A percentile compares a stretch with the other conserved stretches of the same genome.
Conservation (phyloP, 2,113 vertebrate species). For the Microcebus griseorufus region DNA sequence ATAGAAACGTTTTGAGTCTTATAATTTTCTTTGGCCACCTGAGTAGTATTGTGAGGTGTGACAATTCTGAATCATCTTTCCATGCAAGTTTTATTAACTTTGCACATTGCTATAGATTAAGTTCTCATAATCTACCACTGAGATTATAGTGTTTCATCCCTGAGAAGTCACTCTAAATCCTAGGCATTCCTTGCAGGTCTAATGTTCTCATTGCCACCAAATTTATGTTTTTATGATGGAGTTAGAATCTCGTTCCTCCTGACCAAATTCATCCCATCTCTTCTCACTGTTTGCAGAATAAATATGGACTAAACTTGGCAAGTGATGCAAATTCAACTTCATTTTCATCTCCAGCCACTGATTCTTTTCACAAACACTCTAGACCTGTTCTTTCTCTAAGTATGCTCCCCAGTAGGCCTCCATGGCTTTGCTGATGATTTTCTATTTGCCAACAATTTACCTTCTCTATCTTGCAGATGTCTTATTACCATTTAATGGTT, state of each 20-base stretch:
- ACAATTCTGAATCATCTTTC: background rate
- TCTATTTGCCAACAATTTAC: background rate
- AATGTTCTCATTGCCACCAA: background rate
- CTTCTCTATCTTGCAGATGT: background rate
- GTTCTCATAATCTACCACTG: background rate
- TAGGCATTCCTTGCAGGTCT: background rate
- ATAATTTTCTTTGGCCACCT: background rate
- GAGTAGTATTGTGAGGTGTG: background rate
- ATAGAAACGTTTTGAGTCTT: background rate
- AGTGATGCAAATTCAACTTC: background rate
- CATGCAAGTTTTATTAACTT: background rate
- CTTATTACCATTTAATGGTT: background rate
- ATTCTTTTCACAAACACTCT: background rate
- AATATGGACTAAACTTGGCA: background rate
- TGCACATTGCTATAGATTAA: background rate
- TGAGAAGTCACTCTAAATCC: background rate
- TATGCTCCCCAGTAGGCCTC: rapidly evolving
- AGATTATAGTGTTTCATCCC: background rate
- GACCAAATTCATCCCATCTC: background rate
- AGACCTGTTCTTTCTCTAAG: background rate
- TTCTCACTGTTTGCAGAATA: background rate
- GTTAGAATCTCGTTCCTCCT: background rate
- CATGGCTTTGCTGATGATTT: background rate
- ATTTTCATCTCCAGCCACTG: background rate
- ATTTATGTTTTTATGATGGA: background rate